Evolutionary conservation across 1,140 invertebrate species (phyloP), one percentile per base, ranked within the genome.

Genomic region (Temnothorax curvispinosus): DNA sequence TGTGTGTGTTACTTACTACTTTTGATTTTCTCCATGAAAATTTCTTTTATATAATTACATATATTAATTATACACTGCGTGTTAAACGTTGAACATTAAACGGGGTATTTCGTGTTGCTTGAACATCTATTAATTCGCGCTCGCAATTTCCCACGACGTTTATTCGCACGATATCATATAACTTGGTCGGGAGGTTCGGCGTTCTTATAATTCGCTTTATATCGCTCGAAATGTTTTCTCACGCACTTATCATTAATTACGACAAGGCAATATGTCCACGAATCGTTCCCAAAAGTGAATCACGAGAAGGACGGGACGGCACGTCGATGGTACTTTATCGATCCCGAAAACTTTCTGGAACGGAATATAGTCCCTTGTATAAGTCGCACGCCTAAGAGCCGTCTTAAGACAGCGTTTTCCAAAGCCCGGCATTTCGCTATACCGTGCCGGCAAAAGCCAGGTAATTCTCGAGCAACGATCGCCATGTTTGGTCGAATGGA

Each of bases 281-380:
- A 84, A 84, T 84, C 80, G 67, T 50, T 74, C 21, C 13, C 41
- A 72, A 84, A 84, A 84, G n/a, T 84, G 69, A 74, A 84, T 84
- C 67, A 71, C 64, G 35, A 54, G 64, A 35, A 35, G 44, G 67
- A 84, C 41, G 80, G 80, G 80, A 74, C 54, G 67, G 52, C 38
- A 54, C 27, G 52, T 74, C 54, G 69, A 72, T 67, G 47, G 64
- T 41, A 69, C 41, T 84, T 84, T 38, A 74, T 84, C 80, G 80
- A 62, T 60, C 69, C n/a, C n/a, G 15, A 74, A 60, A 74, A 84
- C 18, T 74, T 75, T 74, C 80, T 69, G 80, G 41, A 69, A 60
- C 27, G 44, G 60, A 21, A 84, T 27, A 84, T 27, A 75, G 27
- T 84, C 54, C 41, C 54, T 47, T 38, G 72, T 44, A 21, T 21